Evolutionary conservation across 1,140 invertebrate species (phyloP).

Genomic region (Bombus superbus): DNA sequence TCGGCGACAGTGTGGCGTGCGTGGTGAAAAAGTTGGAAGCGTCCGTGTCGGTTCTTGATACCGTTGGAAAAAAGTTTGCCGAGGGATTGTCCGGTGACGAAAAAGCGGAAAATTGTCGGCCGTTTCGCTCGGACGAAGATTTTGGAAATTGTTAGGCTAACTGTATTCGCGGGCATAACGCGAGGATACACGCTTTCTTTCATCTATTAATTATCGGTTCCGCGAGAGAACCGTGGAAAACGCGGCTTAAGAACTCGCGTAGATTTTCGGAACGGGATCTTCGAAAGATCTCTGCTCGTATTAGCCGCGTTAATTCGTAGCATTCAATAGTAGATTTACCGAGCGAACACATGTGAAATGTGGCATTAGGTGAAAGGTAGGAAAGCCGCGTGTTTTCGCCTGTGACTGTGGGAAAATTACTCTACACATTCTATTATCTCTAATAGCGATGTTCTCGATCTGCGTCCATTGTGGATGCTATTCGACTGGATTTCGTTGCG

Average conservation of each 20-base stretch:
- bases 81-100: background rate
- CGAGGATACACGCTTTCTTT: slow-evolving; percentile 8
- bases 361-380: slow-evolving; percentile 60
- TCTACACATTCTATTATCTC: slow-evolving; percentile 68
- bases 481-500: slow-evolving; percentile 63
- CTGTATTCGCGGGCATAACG: background rate
- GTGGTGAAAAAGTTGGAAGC: slow-evolving; percentile 8
- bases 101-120: background rate
- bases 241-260: background rate
- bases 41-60: slow-evolving; percentile 11
- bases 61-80: slow-evolving; percentile 13
- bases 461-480: slow-evolving; percentile 67
- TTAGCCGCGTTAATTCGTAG: background rate
- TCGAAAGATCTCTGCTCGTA: background rate
- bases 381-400: slow-evolving; percentile 53
- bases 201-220: background rate
- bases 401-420: slow-evolving; percentile 64
- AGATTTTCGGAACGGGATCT: slow-evolving; percentile 1
- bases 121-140: slow-evolving; percentile 6
- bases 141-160: background rate
- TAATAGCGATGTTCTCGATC: slow-evolving; percentile 70
- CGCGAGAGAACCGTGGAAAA: background rate
- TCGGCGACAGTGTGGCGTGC: slow-evolving; percentile 18
- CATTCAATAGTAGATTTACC: slow-evolving; percentile 34
- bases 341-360: slow-evolving; percentile 46